These are phyloP conservation scores for Aphis craccivora DNA, from an alignment of 1,140 invertebrate genomes.

Conservation along the genomic window DNA sequence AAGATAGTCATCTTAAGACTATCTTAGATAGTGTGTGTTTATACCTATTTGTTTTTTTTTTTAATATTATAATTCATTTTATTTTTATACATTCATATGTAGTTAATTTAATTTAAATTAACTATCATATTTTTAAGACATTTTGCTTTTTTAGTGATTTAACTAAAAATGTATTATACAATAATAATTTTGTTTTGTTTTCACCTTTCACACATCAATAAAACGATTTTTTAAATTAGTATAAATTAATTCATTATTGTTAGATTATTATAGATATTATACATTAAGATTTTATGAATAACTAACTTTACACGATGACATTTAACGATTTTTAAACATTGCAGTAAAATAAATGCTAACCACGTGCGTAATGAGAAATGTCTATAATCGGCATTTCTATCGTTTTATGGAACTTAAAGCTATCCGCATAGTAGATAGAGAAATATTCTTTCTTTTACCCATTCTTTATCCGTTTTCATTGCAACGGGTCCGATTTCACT, in stretches of 20 bases:
- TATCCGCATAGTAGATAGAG: background rate
- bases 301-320: background rate
- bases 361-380: background rate
- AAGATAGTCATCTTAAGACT: too few relatives aligned
- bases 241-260: background rate
- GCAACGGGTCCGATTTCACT: conserved; percentile 21
- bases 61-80: too few relatives aligned
- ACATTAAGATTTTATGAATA: background rate
- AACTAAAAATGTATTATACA: too few relatives aligned
- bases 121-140: too few relatives aligned
- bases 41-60: too few relatives aligned
- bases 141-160: too few relatives aligned
- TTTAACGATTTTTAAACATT: background rate
- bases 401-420: background rate
- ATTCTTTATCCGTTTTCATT: conserved; percentile 26
- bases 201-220: background rate
- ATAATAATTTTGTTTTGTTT: too few relatives aligned
- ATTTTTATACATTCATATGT: too few relatives aligned
- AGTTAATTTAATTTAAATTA: too few relatives aligned
- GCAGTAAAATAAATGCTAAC: background rate
- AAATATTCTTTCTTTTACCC: background rate
- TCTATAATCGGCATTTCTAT: background rate
- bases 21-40: too few relatives aligned
- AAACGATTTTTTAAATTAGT: background rate
- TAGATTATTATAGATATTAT: background rate